These are phyloP conservation scores for Cisticola juncidis DNA, from an alignment of 2,113 vertebrate species.

Conservation along the genomic window DNA sequence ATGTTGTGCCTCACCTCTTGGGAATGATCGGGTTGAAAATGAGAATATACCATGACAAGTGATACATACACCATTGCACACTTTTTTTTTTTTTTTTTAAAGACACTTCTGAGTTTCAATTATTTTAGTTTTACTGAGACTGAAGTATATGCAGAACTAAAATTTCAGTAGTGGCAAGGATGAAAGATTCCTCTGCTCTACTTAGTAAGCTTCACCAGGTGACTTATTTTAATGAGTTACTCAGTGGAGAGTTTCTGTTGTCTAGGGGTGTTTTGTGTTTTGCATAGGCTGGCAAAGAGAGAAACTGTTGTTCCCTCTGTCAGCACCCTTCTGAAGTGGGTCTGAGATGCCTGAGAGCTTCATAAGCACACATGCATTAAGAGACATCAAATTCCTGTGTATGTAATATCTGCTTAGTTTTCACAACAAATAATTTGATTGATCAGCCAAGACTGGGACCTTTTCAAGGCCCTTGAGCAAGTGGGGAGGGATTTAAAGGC, in stretches of 20 bases:
- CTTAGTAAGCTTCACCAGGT: not conserved
- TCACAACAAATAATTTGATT: not conserved
- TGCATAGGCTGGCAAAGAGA: not conserved
- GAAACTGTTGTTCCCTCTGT: not conserved
- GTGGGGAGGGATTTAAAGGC: not conserved
- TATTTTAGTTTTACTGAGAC: not conserved
- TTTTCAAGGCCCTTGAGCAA: not conserved
- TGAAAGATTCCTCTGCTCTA: not conserved
- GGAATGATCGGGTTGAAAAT: not conserved
- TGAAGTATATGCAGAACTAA: not conserved
- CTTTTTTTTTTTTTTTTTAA: not conserved
- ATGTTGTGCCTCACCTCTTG: not conserved
- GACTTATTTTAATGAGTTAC: not conserved
- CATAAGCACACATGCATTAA: not conserved
- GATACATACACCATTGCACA: not conserved
- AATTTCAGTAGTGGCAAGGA: not conserved
- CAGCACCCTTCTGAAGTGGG: not conserved
- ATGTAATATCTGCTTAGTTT: not conserved
- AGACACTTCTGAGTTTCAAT: not conserved
- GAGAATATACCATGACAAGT: not conserved
- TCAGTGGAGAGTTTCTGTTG: not conserved
- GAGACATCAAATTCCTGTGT: not conserved
- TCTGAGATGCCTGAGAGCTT: not conserved
- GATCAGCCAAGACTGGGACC: not conserved
- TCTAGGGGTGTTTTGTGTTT: not conserved